A percentile compares a stretch with the other conserved stretches of the same genome.
Conservation (phyloP, 2,797 vertebrate genomes). For the Mormyrops boulengeri region DNA sequence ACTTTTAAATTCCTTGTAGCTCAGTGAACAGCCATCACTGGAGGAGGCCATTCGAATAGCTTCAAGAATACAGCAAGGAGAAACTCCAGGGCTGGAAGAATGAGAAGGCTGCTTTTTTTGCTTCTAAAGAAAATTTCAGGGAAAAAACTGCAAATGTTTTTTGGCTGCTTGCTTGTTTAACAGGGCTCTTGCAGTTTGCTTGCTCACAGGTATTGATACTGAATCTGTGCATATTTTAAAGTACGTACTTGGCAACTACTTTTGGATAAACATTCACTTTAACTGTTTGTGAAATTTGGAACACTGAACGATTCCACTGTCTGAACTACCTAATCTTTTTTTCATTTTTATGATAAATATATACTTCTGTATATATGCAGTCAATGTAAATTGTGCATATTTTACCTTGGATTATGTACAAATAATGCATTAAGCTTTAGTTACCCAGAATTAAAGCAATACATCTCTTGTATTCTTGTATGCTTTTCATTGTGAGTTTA, state of each 20-base stretch:
- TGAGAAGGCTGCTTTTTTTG: conserved; percentile 54
- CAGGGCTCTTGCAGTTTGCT: conserved; percentile 31
- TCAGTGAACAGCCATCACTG: conserved; percentile 92
- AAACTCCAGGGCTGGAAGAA: conserved; percentile 91
- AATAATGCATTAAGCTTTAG: conserved; percentile 50
- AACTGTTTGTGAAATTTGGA: conserved; percentile 2
- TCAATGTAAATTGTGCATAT: conserved; percentile 62
- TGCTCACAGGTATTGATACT: conserved; percentile 50
- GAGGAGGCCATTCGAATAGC: conserved; percentile 99
- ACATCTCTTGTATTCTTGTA: conserved; percentile 1
- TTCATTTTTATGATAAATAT: conserved; percentile 9
- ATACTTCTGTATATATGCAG: conserved; percentile 56
- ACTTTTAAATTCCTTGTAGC: conserved; percentile 54
- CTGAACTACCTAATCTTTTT: background rate
- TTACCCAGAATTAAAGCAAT: conserved; percentile 65
- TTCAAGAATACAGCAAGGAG: conserved; percentile 97
- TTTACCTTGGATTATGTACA: conserved; percentile 68
- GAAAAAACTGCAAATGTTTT: conserved; percentile 45
- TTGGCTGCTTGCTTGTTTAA: conserved; percentile 10
- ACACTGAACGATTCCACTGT: conserved; percentile 5
- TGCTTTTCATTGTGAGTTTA: background rate
- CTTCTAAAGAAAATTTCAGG: conserved; percentile 35
- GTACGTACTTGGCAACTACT: conserved; percentile 32
- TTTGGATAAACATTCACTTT: conserved; percentile 8
- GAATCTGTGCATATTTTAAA: conserved; percentile 58